Conservation (phyloP, 2,797 vertebrate species). For the Artibeus jamaicensis region DNA sequence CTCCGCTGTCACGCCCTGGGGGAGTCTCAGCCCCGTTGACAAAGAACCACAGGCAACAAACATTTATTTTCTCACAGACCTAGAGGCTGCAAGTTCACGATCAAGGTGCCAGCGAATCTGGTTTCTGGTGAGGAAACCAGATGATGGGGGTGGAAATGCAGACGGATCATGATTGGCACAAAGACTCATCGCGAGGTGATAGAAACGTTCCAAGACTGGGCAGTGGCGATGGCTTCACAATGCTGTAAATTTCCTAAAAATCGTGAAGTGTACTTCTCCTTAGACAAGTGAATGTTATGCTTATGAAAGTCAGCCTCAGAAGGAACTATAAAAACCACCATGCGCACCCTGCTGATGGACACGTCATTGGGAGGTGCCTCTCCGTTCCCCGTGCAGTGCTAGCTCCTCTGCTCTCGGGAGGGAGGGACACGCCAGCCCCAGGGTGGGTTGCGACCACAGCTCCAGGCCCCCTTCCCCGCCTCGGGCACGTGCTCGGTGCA, state of each 20-base stretch:
- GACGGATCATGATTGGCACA: not conserved
- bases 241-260: not conserved
- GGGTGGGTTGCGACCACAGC: not conserved
- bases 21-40: fast-evolving
- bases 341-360: not conserved
- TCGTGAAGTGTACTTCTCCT: not conserved
- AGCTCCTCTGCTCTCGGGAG: not conserved
- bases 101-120: not conserved
- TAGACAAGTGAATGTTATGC: not conserved
- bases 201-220: not conserved
- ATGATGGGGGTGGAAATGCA: fast-evolving
- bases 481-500: not conserved
- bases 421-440: not conserved
- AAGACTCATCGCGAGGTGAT: not conserved
- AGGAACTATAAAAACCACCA: not conserved
- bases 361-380: not conserved
- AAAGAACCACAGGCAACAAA: not conserved
- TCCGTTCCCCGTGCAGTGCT: too few relatives aligned
- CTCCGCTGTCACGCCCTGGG: fast-evolving
- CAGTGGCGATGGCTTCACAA: not conserved
- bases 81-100: not conserved
- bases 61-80: not conserved
- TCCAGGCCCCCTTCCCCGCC: not conserved
- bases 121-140: not conserved
- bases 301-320: not conserved